Conservation (phyloP, 1,140 invertebrate species). For the Drosophila parabipectinata region DNA sequence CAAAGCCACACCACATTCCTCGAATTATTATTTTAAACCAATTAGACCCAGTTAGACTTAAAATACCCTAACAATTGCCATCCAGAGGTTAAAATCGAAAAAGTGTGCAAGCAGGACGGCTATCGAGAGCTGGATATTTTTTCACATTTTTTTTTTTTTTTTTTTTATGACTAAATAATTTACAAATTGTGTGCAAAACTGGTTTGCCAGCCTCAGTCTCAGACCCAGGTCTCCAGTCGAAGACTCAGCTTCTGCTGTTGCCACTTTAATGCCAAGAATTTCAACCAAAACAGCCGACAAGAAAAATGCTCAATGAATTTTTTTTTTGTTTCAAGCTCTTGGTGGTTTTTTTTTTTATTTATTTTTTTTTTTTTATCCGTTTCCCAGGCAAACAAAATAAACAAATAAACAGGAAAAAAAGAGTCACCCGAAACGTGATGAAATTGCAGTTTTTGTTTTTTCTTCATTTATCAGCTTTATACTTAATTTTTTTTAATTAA, state of each 20-base stretch:
- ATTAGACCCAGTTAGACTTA: slow-evolving; percentile 55
- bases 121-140: slow-evolving; percentile 32
- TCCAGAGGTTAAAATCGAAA: too few relatives aligned
- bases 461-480: too few relatives aligned
- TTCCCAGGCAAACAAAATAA: slow-evolving; percentile 21
- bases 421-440: not conserved
- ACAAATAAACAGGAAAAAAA: too few relatives aligned
- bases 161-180: slow-evolving; percentile 69
- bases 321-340: not conserved
- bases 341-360: slow-evolving; percentile 2
- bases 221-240: not conserved
- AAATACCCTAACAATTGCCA: slow-evolving; percentile 37
- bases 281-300: slow-evolving; percentile 33
- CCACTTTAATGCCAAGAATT: slow-evolving; percentile 50
- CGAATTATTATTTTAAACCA: slow-evolving; percentile 12
- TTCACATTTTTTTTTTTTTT: slow-evolving; percentile 37
- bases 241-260: slow-evolving; percentile 2
- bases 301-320: slow-evolving; percentile 68
- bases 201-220: slow-evolving; percentile 33
- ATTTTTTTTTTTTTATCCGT: slow-evolving; percentile 7
- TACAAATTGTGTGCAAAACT: slow-evolving; percentile 72
- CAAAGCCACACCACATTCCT: too few relatives aligned
- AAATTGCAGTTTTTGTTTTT: not conserved
- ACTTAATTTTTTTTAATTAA: too few relatives aligned
- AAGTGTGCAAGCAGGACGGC: slow-evolving; percentile 14